These are phyloP conservation scores for Lota lota DNA, from an alignment of 2,113 vertebrate genomes.

Conservation along the genomic window DNA sequence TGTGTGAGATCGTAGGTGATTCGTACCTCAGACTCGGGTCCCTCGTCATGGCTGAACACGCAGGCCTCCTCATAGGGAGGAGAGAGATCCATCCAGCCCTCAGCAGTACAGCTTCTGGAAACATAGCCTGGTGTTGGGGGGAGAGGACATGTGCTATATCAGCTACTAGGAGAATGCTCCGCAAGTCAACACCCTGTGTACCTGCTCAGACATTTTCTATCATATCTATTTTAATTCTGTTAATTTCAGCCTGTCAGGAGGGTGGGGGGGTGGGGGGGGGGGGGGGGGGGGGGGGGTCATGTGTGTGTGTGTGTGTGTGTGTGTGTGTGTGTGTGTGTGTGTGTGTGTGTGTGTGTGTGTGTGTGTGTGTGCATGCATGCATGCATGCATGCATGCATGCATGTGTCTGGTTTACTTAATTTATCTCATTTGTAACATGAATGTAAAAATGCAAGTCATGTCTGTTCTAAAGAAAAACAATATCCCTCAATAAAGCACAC, in stretches of 20 bases:
- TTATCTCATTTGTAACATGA: too few species aligned
- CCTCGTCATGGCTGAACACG: slow-evolving; percentile 56
- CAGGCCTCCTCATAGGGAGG: slow-evolving; percentile 71
- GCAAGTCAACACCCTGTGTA: too few species aligned
- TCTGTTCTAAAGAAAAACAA: too few species aligned
- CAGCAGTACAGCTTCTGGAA: slow-evolving; percentile 70
- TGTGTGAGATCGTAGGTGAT: too few species aligned
- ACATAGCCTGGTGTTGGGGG: slow-evolving; percentile 56
- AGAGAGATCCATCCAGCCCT: slow-evolving; percentile 71
- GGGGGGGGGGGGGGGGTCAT: too few species aligned
- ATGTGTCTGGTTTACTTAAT: too few species aligned
- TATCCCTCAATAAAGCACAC: too few species aligned
- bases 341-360: not conserved
- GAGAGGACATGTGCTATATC: not conserved
- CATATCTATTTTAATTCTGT: too few species aligned
- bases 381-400: not conserved
- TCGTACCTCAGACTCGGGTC: slow-evolving; percentile 66
- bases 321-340: not conserved
- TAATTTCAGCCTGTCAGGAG: slow-evolving; percentile 23
- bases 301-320: not conserved
- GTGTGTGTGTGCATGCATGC: slow-evolving; percentile 5
- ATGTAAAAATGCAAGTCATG: too few species aligned
- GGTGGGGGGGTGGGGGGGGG: too few species aligned
- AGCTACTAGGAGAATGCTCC: too few species aligned
- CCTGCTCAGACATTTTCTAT: too few species aligned